Percentiles rank a stretch among this genome's conserved stretches.
Evolutionary conservation across 2,888 invertebrate species (phyloP).

Genomic region (Agrochola macilenta): DNA sequence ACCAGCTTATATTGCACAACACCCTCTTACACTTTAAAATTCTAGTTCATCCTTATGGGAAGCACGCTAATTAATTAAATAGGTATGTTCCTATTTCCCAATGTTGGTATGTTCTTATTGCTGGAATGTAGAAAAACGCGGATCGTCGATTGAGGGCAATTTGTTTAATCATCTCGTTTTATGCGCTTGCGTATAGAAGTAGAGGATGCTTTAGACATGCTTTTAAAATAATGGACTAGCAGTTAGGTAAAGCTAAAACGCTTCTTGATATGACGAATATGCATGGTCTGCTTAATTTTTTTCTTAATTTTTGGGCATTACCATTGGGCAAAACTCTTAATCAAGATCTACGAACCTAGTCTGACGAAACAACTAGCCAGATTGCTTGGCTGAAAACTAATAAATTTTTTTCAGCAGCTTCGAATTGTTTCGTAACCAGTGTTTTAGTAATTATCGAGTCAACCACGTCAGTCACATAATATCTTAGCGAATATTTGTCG

Average conservation of each 20-base stretch:
- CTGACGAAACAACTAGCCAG: not conserved
- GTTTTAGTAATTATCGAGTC: too few species aligned
- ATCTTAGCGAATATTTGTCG: slow-evolving; percentile 47
- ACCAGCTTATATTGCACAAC: not conserved
- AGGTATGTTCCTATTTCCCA: slow-evolving; percentile 41
- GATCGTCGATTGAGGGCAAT: slow-evolving; percentile 71
- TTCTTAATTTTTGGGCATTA: not conserved
- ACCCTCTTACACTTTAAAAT: slow-evolving; percentile 13
- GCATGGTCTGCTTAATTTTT: too few species aligned
- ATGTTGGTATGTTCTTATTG: slow-evolving; percentile 34
- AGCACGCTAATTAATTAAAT: slow-evolving; percentile 39
- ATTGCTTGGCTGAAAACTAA: not conserved
- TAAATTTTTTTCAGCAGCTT: too few species aligned
- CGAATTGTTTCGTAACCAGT: too few species aligned
- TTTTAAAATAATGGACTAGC: not conserved
- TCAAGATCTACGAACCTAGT: not conserved
- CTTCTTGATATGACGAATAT: not conserved
- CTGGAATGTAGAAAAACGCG: slow-evolving; percentile 69
- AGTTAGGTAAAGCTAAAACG: not conserved
- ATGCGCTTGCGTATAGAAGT: slow-evolving; percentile 47
- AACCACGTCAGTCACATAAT: slow-evolving; percentile 32
- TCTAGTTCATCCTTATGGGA: slow-evolving; percentile 38
- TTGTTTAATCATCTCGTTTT: slow-evolving; percentile 71
- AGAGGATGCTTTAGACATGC: not conserved
- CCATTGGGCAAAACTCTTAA: too few species aligned